These are phyloP conservation scores for Coptodon rendalli DNA, from an alignment of 2,113 vertebrate species.

Conservation along the genomic window DNA sequence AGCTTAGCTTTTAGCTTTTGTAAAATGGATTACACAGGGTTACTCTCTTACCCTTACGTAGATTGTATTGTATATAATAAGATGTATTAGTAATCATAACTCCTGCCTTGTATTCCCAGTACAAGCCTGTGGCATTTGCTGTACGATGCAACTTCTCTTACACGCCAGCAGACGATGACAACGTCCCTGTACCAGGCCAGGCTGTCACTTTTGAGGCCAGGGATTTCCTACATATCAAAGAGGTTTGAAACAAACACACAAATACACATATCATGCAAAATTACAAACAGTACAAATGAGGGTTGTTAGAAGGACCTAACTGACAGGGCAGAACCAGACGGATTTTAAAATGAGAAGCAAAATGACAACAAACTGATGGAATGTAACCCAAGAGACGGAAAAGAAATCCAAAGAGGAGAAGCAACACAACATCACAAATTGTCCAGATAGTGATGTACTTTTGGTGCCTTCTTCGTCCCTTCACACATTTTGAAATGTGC, in stretches of 20 bases:
- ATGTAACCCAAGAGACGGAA: background rate
- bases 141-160: constrained; percentile 97
- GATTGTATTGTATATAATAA: background rate
- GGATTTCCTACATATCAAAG: constrained; percentile 98
- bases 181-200: constrained; percentile 90
- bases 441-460: background rate
- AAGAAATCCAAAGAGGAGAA: background rate
- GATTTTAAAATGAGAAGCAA: background rate
- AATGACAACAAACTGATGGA: background rate
- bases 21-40: background rate
- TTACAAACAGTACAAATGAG: background rate
- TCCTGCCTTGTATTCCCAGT: constrained; percentile 68
- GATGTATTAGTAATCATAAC: background rate
- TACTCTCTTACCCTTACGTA: fast-evolving
- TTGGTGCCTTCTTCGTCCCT: background rate
- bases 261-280: background rate
- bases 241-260: constrained; percentile 73
- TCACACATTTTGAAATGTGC: background rate
- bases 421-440: background rate
- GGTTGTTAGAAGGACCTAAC: background rate
- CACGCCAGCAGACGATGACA: constrained; percentile 91
- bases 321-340: background rate
- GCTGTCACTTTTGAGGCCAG: constrained; percentile 94
- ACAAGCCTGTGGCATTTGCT: constrained; percentile 96
- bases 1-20: background rate